Evolutionary conservation across 2,113 vertebrate species (phyloP).

Genomic region (Rhineura floridana): DNA sequence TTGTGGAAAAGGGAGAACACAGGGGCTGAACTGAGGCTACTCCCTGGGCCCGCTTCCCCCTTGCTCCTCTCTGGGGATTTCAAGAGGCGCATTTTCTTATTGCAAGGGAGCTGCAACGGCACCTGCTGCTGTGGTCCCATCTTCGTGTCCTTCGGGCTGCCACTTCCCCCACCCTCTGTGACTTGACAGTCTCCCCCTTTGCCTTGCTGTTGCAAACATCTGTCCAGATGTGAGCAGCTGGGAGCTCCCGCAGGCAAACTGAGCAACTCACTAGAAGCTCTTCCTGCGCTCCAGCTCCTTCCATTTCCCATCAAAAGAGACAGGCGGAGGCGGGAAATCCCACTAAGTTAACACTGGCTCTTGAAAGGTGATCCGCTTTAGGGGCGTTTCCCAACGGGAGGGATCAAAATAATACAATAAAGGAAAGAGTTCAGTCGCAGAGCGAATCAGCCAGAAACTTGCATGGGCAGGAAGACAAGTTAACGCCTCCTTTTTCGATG

Average conservation of each 20-base stretch:
- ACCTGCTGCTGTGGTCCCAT: too few species aligned
- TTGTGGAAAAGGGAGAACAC: slow-evolving; percentile 48
- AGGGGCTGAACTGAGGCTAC: slow-evolving; percentile 39
- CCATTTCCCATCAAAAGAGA: slow-evolving; percentile 57
- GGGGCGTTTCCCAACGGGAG: too few species aligned
- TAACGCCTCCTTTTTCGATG: too few species aligned
- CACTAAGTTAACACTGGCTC: neutral
- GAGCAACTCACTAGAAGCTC: slow-evolving; percentile 83
- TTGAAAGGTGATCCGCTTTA: neutral
- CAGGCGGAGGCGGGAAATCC: too few species aligned
- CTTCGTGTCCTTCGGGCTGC: neutral
- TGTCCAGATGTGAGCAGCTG: slow-evolving; percentile 82
- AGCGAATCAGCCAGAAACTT: too few species aligned
- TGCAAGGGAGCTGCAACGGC: too few species aligned
- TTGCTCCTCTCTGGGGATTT: neutral
- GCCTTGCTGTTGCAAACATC: slow-evolving; percentile 73
- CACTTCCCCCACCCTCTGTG: neutral
- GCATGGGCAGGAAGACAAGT: too few species aligned
- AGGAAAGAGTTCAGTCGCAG: too few species aligned
- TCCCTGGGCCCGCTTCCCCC: neutral
- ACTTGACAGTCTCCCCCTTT: slow-evolving; percentile 21
- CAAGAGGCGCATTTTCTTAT: slow-evolving; percentile 70
- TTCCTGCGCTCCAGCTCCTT: slow-evolving; percentile 67
- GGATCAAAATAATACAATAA: too few species aligned
- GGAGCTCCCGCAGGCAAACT: slow-evolving; percentile 82